phyloP scores from a whole-genome alignment of 2,888 invertebrate genomes.

The Epinotia nisella region DNA sequence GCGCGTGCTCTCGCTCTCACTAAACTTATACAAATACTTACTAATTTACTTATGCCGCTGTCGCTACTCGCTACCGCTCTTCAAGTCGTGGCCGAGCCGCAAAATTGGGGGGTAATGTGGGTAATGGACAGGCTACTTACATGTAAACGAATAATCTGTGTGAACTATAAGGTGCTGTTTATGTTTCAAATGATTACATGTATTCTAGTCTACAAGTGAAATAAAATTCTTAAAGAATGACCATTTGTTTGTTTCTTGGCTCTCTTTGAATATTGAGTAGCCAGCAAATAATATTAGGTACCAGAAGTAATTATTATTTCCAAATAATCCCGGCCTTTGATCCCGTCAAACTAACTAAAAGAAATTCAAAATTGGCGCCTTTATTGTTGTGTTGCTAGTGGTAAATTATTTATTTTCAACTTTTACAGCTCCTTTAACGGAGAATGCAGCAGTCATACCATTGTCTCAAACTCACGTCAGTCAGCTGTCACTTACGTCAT shows the following conservation, averaged over 20 bases:
- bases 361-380: not conserved
- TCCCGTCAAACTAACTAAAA: not conserved
- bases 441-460: not conserved
- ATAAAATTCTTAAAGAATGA: constrained; percentile 63
- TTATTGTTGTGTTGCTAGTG: not conserved
- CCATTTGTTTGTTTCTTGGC: constrained; percentile 35
- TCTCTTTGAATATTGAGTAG: not conserved
- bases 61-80: no score
- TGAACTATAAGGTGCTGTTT: constrained; percentile 68
- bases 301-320: no score
- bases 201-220: constrained; percentile 78
- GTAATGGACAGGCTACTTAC: not conserved
- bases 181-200: constrained; percentile 63
- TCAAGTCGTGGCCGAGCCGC: no score
- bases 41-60: no score
- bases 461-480: constrained; percentile 10
- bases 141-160: constrained; percentile 46
- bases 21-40: no score
- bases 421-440: not conserved
- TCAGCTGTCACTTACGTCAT: constrained; percentile 14
- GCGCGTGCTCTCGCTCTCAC: no score
- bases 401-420: not conserved
- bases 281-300: no score
- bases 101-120: not conserved
- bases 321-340: no score